Conservation (phyloP, 2,888 invertebrate species). For the Ptilodon capucinus region DNA sequence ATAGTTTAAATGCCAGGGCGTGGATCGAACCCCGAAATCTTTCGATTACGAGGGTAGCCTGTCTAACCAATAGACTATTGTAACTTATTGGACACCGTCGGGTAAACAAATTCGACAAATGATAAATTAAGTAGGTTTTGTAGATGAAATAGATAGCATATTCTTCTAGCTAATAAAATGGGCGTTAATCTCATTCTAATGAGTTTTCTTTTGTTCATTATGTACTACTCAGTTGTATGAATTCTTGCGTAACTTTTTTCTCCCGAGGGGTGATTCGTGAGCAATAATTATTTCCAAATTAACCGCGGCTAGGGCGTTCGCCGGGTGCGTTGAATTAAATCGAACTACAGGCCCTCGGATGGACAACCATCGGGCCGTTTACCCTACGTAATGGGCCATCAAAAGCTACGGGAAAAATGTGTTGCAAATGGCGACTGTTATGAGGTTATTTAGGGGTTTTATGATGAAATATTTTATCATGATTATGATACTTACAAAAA, state of each 20-base stretch:
- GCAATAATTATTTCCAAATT: conserved; percentile 78
- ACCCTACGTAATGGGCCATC: conserved; percentile 69
- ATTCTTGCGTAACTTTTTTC: conserved; percentile 40
- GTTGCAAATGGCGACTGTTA: conserved; percentile 61
- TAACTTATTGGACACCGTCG: too few species aligned
- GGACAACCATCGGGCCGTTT: conserved; percentile 65
- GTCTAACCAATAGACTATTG: too few species aligned
- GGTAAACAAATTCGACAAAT: too few species aligned
- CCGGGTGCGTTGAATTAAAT: conserved; percentile 77
- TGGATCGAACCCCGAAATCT: too few species aligned
- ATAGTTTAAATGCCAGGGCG: too few species aligned
- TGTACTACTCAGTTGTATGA: conserved; percentile 5
- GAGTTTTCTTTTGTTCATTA: not conserved
- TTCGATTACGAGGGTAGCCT: too few species aligned
- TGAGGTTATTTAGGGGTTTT: conserved; percentile 35
- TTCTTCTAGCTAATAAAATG: not conserved
- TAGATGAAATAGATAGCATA: not conserved
- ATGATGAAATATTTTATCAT: not conserved
- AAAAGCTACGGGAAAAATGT: conserved; percentile 73
- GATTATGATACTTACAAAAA: not conserved
- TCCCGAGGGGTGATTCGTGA: conserved; percentile 48
- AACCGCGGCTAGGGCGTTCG: conserved; percentile 60
- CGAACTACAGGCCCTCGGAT: conserved; percentile 59
- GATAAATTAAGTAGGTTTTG: too few species aligned
- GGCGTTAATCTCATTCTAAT: not conserved